These are phyloP conservation scores for Platyrinchus mystaceus DNA, from an alignment of 2,797 vertebrate genomes.

Conservation along the genomic window DNA sequence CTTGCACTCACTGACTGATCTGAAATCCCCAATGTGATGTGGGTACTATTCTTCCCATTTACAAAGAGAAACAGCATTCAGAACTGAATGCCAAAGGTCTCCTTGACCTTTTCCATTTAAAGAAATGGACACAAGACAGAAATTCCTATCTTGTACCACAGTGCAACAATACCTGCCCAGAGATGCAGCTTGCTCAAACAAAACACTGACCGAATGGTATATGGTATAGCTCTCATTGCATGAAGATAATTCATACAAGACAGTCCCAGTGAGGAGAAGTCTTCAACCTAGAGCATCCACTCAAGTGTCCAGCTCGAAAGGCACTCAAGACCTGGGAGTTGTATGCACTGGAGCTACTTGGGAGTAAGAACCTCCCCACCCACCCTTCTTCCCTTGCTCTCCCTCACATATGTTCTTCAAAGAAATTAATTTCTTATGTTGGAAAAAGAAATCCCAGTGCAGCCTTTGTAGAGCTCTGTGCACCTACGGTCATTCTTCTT, in stretches of 20 bases:
- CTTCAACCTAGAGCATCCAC: background rate
- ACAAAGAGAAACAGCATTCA: background rate
- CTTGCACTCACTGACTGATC: background rate
- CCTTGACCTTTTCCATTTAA: background rate
- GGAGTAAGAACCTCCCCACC: background rate
- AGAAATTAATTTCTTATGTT: background rate
- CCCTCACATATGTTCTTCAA: background rate
- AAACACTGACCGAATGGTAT: background rate
- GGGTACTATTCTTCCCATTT: background rate
- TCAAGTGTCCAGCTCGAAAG: background rate
- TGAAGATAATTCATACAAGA: background rate
- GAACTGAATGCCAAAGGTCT: background rate
- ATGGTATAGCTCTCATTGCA: background rate
- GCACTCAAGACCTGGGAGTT: background rate
- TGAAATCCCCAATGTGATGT: background rate
- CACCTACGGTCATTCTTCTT: background rate
- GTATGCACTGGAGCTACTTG: background rate
- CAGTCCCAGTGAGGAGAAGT: background rate
- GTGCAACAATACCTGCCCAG: background rate
- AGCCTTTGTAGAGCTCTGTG: constrained; percentile 30
- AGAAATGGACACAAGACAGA: background rate
- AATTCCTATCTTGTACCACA: background rate
- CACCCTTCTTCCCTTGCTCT: background rate
- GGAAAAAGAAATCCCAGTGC: background rate
- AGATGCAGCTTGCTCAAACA: background rate